A percentile compares a stretch with the other conserved stretches of the same genome.
These are phyloP conservation scores for Leptobrachium ailaonicum DNA, from an alignment of 2,113 vertebrate genomes.

Conservation along the genomic window DNA sequence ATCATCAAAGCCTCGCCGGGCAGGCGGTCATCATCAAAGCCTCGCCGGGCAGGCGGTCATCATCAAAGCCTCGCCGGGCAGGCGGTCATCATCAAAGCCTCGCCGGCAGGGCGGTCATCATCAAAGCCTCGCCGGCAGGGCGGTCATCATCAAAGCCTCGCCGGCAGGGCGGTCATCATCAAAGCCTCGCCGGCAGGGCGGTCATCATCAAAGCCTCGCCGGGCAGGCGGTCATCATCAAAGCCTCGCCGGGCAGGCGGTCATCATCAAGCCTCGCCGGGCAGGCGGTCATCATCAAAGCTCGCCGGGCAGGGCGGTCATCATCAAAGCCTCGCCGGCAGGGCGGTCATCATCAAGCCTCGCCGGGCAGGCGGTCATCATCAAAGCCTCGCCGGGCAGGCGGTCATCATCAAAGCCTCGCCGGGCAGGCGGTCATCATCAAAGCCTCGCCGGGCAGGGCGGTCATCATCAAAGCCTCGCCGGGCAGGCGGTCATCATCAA, in stretches of 20 bases:
- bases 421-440: slow-evolving; percentile 78
- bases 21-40: slow-evolving; percentile 61
- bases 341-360: slow-evolving; percentile 71
- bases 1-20: slow-evolving; percentile 61
- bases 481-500: slow-evolving; percentile 65
- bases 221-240: slow-evolving; percentile 61
- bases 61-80: slow-evolving; percentile 65
- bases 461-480: slow-evolving; percentile 70
- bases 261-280: slow-evolving; percentile 66
- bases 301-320: slow-evolving; percentile 61
- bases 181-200: slow-evolving; percentile 59
- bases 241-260: slow-evolving; percentile 60
- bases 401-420: slow-evolving; percentile 73
- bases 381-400: slow-evolving; percentile 64
- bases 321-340: slow-evolving; percentile 60
- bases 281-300: slow-evolving; percentile 65
- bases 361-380: slow-evolving; percentile 69
- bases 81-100: slow-evolving; percentile 77
- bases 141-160: too few species aligned
- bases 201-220: slow-evolving; percentile 63
- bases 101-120: slow-evolving; percentile 67
- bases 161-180: slow-evolving; percentile 67
- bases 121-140: too few species aligned
- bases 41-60: slow-evolving; percentile 64
- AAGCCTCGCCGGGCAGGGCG: slow-evolving; percentile 63